Conservation (phyloP, 1,140 invertebrate genomes). For the Gonioctena quinquepunctata region DNA sequence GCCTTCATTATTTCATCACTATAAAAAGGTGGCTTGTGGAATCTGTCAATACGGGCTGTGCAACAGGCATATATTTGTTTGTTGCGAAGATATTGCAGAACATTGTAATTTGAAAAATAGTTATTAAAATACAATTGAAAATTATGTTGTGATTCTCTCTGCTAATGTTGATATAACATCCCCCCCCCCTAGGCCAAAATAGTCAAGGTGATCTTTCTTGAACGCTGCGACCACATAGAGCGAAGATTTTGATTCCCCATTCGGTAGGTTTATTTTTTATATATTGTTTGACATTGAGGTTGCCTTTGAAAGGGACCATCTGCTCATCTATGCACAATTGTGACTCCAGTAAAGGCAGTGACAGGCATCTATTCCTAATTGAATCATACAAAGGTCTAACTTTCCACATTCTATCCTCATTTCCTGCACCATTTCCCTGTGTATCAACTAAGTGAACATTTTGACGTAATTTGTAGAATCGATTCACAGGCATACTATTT, state of each 20-base stretch:
- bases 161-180: constrained; percentile 36
- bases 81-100: constrained; percentile 49
- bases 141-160: constrained; percentile 26
- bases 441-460: constrained; percentile 44
- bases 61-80: constrained; percentile 50
- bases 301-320: constrained; percentile 48
- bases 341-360: constrained; percentile 31
- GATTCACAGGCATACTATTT: constrained; percentile 19
- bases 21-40: constrained; percentile 46
- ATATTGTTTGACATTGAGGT: constrained; percentile 47
- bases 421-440: constrained; percentile 23
- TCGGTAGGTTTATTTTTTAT: constrained; percentile 50
- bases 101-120: constrained; percentile 50
- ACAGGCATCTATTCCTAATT: constrained; percentile 32
- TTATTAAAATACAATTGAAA: constrained; percentile 34
- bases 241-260: constrained; percentile 51
- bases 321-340: constrained; percentile 40
- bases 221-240: constrained; percentile 31
- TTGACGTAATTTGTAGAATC: constrained; percentile 37
- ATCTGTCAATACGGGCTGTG: constrained; percentile 49
- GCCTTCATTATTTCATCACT: constrained; percentile 42
- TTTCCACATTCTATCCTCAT: constrained; percentile 45
- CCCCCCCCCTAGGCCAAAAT: constrained; percentile 35
- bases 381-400: constrained; percentile 39
- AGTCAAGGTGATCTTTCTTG: constrained; percentile 12